Evolutionary conservation across 2,888 invertebrate species (phyloP).

Genomic region (Cartodere bifasciata): DNA sequence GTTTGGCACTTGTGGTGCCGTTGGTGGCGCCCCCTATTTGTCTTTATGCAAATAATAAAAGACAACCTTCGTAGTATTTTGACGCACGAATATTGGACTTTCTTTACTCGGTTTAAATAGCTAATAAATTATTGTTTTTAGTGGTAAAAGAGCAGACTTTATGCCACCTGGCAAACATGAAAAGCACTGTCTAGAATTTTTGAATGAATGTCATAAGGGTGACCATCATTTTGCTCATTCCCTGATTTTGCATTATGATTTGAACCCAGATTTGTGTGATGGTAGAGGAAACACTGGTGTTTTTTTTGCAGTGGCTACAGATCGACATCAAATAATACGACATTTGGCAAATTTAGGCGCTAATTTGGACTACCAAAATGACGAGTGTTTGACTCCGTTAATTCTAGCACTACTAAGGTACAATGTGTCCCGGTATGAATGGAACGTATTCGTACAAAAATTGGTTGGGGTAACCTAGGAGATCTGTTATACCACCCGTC

Average conservation of each 20-base stretch:
- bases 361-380: slow-evolving; percentile 38
- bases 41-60: too few relatives aligned
- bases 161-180: slow-evolving; percentile 25
- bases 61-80: too few relatives aligned
- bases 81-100: too few relatives aligned
- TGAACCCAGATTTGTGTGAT: slow-evolving; percentile 40
- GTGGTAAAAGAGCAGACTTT: slow-evolving; percentile 23
- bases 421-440: too few relatives aligned
- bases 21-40: too few relatives aligned
- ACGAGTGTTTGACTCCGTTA: slow-evolving; percentile 42
- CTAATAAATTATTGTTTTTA: too few relatives aligned
- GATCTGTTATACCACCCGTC: too few relatives aligned
- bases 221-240: slow-evolving; percentile 25
- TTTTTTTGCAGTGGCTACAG: slow-evolving; percentile 40
- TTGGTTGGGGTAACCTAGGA: too few relatives aligned
- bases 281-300: slow-evolving; percentile 41
- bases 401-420: slow-evolving; percentile 32
- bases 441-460: too few relatives aligned
- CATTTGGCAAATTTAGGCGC: slow-evolving; percentile 40
- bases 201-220: slow-evolving; percentile 24
- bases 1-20: too few relatives aligned
- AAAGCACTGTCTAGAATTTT: slow-evolving; percentile 23
- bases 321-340: slow-evolving; percentile 33
- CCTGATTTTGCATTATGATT: slow-evolving; percentile 31
- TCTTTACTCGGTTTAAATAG: too few relatives aligned